A percentile compares a stretch with the other conserved stretches of the same genome.
Evolutionary conservation across 1,140 invertebrate genomes (phyloP).

Genomic region (Drosophila triauraria): DNA sequence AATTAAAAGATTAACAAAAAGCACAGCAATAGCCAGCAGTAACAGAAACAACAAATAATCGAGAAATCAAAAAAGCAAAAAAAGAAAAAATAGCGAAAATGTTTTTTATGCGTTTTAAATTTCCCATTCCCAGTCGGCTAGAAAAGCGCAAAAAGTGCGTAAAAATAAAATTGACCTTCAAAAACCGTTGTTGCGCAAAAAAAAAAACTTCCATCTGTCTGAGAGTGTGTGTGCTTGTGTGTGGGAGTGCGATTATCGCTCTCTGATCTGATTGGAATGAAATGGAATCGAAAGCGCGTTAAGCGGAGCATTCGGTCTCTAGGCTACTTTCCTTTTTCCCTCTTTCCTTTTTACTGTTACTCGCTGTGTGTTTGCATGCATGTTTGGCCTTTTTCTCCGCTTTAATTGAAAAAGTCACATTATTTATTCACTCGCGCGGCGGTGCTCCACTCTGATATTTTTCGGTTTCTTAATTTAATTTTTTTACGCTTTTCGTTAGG

Average conservation of each 20-base stretch:
- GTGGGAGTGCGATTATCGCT: constrained; percentile 5
- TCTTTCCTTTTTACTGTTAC: constrained; percentile 6
- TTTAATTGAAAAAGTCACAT: constrained; percentile 63
- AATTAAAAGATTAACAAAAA: constrained; percentile 79
- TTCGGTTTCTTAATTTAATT: constrained; percentile 19
- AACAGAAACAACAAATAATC: constrained; percentile 11
- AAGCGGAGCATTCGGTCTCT: not conserved
- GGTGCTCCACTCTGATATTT: constrained; percentile 19
- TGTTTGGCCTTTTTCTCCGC: constrained; percentile 23
- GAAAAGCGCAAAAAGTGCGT: constrained; percentile 65
- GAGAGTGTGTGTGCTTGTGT: constrained; percentile 3
- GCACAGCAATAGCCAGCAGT: constrained; percentile 24
- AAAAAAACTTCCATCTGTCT: not conserved
- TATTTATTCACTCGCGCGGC: constrained; percentile 48
- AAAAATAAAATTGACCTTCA: constrained; percentile 79
- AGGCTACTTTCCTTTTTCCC: constrained; percentile 13
- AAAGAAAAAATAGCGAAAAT: constrained; percentile 24
- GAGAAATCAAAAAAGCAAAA: not conserved
- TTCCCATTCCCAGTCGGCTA: constrained; percentile 52
- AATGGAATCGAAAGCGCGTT: constrained; percentile 5
- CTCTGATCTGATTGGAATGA: constrained; percentile 15
- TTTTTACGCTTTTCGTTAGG: constrained; percentile 35
- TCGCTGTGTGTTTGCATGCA: constrained; percentile 20
- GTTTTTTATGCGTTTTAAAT: constrained; percentile 79
- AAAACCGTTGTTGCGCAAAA: constrained; percentile 56